A percentile compares a stretch with the other conserved stretches of the same genome.
These are phyloP conservation scores for Stichodactyla helianthus DNA, from an alignment of 64 coral and sea anemone species.

Conservation along the genomic window DNA sequence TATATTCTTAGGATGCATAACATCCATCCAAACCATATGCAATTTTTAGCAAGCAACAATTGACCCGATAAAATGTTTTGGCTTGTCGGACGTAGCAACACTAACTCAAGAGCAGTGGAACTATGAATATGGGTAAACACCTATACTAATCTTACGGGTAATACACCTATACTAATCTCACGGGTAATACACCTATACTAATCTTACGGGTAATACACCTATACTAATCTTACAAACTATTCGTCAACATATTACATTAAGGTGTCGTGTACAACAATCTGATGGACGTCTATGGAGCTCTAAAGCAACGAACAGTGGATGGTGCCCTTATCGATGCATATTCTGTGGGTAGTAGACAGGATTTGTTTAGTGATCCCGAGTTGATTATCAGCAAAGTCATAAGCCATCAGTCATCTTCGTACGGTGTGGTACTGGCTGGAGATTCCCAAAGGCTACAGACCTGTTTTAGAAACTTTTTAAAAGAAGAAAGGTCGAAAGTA, in stretches of 20 bases:
- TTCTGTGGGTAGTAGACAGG: slow-evolving; percentile 56
- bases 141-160: too few species aligned
- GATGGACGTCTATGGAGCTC: slow-evolving; percentile 54
- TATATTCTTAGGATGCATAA: too few species aligned
- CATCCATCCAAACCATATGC: too few species aligned
- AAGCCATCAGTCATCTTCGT: slow-evolving; percentile 45
- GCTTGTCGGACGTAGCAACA: too few species aligned
- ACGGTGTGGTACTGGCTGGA: slow-evolving; percentile 87
- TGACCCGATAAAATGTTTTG: too few species aligned
- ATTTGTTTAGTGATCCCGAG: slow-evolving; percentile 53
- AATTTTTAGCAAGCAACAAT: too few species aligned
- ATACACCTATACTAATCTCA: too few species aligned
- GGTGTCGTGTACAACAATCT: slow-evolving; percentile 52
- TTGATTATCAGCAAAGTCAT: slow-evolving; percentile 71
- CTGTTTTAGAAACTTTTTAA: slow-evolving; percentile 80
- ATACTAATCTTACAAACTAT: neutral
- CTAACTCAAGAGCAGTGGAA: too few species aligned
- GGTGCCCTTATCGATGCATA: slow-evolving; percentile 82
- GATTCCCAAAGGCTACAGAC: slow-evolving; percentile 70
- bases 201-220: too few species aligned
- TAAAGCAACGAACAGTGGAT: slow-evolving; percentile 57
- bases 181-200: neutral
- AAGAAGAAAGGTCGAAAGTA: slow-evolving; percentile 58
- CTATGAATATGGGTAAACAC: too few species aligned
- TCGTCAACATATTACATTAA: neutral